Evolutionary conservation across 2,797 vertebrate species (phyloP).

Genomic region (Myripristis murdjan): DNA sequence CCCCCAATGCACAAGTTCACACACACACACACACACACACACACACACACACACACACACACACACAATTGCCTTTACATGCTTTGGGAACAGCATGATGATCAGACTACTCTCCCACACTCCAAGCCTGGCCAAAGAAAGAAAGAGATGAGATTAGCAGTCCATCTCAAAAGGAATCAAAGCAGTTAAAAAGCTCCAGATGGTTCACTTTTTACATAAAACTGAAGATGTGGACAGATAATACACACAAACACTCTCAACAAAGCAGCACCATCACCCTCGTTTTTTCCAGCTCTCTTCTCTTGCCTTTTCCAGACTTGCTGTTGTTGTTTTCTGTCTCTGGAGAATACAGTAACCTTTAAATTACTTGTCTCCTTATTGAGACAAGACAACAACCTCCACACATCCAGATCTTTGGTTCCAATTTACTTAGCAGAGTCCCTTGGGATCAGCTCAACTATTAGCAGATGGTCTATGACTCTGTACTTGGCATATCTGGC

Average conservation of each 20-base stretch:
- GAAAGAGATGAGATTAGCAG: slow-evolving; percentile 23
- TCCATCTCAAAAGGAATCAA: slow-evolving; percentile 40
- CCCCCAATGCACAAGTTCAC: neutral
- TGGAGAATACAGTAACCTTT: slow-evolving; percentile 48
- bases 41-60: neutral
- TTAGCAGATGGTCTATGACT: slow-evolving; percentile 59
- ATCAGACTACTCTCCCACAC: slow-evolving; percentile 37
- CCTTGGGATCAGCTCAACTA: slow-evolving; percentile 47
- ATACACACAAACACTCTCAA: slow-evolving; percentile 17
- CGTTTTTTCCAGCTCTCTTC: slow-evolving; percentile 10
- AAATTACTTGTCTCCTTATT: slow-evolving; percentile 58
- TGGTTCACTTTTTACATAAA: slow-evolving; percentile 34
- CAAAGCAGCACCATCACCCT: neutral
- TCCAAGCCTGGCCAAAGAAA: slow-evolving; percentile 16
- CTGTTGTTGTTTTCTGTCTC: slow-evolving; percentile 39
- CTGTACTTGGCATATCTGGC: slow-evolving; percentile 41
- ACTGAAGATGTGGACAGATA: slow-evolving; percentile 37
- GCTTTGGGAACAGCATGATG: slow-evolving; percentile 19
- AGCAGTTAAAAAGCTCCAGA: slow-evolving; percentile 50
- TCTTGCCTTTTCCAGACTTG: slow-evolving; percentile 23
- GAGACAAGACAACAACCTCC: slow-evolving; percentile 66
- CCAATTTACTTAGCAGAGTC: slow-evolving; percentile 44
- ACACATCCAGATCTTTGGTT: slow-evolving; percentile 56
- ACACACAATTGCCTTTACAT: neutral
- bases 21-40: neutral